These are phyloP conservation scores for Haemorhous mexicanus DNA, from an alignment of 2,113 vertebrate genomes.

Conservation along the genomic window DNA sequence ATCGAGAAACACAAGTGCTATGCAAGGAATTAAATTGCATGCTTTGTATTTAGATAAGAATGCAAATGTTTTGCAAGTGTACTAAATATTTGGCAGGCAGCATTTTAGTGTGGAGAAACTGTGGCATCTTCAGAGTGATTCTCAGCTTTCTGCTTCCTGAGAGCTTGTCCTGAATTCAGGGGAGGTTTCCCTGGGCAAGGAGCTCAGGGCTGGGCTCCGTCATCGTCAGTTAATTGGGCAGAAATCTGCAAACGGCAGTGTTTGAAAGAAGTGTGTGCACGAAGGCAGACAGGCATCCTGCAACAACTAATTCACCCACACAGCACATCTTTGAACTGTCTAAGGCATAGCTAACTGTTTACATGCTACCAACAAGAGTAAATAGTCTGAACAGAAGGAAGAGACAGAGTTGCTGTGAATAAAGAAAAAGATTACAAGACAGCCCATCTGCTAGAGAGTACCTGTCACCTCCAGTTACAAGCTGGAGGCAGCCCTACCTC, in stretches of 20 bases:
- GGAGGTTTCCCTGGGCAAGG: background rate
- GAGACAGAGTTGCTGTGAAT: slow-evolving; percentile 47
- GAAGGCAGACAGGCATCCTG: slow-evolving; percentile 57
- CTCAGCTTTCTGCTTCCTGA: background rate
- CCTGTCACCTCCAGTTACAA: slow-evolving; percentile 66
- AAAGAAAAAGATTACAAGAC: slow-evolving; percentile 56
- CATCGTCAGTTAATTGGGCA: slow-evolving; percentile 65
- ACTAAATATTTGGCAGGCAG: slow-evolving; percentile 36
- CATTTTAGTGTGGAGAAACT: slow-evolving; percentile 39
- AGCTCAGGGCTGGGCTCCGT: background rate
- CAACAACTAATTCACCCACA: slow-evolving; percentile 42
- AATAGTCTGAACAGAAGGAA: slow-evolving; percentile 56
- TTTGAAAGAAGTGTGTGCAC: background rate
- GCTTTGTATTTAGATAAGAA: slow-evolving; percentile 41
- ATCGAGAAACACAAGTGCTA: background rate
- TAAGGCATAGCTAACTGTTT: slow-evolving; percentile 39
- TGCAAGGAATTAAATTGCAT: slow-evolving; percentile 4
- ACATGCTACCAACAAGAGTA: slow-evolving; percentile 52
- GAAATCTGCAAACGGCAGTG: slow-evolving; percentile 21
- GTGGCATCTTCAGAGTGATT: background rate
- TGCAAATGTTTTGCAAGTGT: slow-evolving; percentile 12
- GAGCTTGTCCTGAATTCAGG: background rate
- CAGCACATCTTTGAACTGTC: slow-evolving; percentile 53
- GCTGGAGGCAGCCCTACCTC: slow-evolving; percentile 51
- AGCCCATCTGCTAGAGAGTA: slow-evolving; percentile 45